A percentile compares a stretch with the other conserved stretches of the same genome.
Conservation (phyloP, 2,797 vertebrate species). For the Okamejei kenojei region DNA sequence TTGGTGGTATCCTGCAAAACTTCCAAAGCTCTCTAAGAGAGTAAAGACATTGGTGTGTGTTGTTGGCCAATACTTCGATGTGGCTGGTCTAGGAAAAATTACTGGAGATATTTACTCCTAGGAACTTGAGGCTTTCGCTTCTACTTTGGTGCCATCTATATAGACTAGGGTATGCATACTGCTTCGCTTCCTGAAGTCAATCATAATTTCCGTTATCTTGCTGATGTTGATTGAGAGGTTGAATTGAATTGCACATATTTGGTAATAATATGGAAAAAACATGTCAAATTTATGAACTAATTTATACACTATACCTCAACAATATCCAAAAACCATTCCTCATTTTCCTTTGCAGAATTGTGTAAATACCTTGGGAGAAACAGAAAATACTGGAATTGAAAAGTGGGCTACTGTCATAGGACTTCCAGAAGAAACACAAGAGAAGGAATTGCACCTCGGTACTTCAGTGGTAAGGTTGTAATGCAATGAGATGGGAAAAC, state of each 20-base stretch:
- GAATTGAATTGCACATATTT: neutral
- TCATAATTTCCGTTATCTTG: neutral
- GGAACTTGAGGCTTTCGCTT: too few species aligned
- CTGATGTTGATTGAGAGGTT: neutral
- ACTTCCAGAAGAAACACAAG: constrained; percentile 11
- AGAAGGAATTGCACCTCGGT: neutral
- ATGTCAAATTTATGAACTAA: neutral
- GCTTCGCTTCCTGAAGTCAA: too few species aligned
- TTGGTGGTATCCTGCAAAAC: too few species aligned
- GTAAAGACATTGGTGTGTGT: too few species aligned
- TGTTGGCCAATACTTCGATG: too few species aligned
- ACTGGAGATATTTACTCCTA: too few species aligned
- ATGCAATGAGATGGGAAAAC: neutral
- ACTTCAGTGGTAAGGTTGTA: neutral
- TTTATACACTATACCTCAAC: neutral
- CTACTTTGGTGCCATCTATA: too few species aligned
- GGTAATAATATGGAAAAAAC: neutral
- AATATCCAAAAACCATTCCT: neutral
- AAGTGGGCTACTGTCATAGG: constrained; percentile 14
- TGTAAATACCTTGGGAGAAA: neutral
- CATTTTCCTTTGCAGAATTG: neutral
- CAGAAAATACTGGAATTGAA: neutral
- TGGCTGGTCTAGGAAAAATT: too few species aligned
- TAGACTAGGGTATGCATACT: too few species aligned
- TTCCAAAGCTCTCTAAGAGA: too few species aligned